Evolutionary conservation across 30 jellyfish, hydroid and myxozoan genomes (phyloP), one percentile per base, ranked within the genome.

Genomic region (Mastigias papua): DNA sequence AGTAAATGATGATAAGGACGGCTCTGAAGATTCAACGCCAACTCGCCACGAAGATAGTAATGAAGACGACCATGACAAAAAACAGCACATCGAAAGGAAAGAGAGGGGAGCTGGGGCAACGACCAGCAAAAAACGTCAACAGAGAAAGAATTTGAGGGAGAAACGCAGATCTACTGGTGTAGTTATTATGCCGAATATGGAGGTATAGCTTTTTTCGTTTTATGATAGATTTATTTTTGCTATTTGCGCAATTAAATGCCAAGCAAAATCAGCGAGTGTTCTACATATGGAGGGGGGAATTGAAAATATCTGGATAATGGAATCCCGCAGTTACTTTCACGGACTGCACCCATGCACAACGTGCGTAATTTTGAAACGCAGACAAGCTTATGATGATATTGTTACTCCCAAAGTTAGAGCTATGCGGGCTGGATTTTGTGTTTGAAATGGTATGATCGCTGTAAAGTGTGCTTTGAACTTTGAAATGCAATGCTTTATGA

Each of bases 121-220:
- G 6, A 78, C 96, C 33, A 69, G 95, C 82, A 77, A 81, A 49
- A 93, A 93, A 84, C 91, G 98, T 27, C 93, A 80, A 48, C 92
- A 84, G 70, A 84, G 90, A 85, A 93, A 85, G 79, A 89, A 93
- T 78, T 67, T 93, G 82, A 78, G 98, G 28, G 98, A 93, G 79
- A 93, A 93, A 89, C 87, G 98, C 63, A 80, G 97, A 61, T 93
- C 98, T 8, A 93, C 98, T 0, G 98, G 98, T 26, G 98, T 93
- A 61, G 98, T 93, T 64, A 88, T 88, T 49, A 88, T 93, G 97
- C 98, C 98, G 72, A 87, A 76, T 54, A 87, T 87, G 96, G 96
- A 87, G 90, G 96, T 87, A 50, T 54, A 21, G 25, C 67, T 54
- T 16, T 54, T 54, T 11, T 19, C 27, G 26, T 21, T 6, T 54